Evolutionary conservation across 2,888 invertebrate species (phyloP).

Genomic region (Lasioglossum malachurum): DNA sequence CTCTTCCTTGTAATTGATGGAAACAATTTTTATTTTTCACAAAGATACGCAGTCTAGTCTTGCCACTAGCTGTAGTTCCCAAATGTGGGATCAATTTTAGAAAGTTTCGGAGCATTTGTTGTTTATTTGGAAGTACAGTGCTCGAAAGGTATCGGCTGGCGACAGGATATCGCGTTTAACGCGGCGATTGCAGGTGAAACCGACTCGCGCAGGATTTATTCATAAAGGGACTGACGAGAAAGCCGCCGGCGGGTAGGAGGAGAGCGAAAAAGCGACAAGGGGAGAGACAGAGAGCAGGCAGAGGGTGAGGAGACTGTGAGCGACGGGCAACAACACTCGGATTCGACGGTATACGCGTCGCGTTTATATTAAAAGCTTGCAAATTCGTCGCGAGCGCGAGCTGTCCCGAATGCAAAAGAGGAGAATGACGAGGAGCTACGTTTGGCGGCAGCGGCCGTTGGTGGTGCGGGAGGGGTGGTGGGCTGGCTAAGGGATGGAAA

Average conservation of each 20-base stretch:
- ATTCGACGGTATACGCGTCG: constrained; percentile 71
- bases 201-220: constrained; percentile 71
- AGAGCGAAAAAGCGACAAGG: constrained; percentile 19
- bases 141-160: constrained; percentile 44
- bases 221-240: constrained; percentile 67
- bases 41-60: not conserved
- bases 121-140: not conserved
- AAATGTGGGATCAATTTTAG: not conserved
- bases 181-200: constrained; percentile 71
- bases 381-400: constrained; percentile 72
- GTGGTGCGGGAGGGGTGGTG: constrained; percentile 2
- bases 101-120: not conserved
- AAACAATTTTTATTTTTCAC: not conserved
- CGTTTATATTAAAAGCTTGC: constrained; percentile 78
- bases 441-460: constrained; percentile 34
- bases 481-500: constrained; percentile 63
- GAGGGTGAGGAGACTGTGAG: constrained; percentile 29
- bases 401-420: constrained; percentile 74
- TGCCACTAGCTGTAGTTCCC: too few relatives aligned
- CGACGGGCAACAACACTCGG: constrained; percentile 69
- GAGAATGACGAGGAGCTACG: constrained; percentile 59
- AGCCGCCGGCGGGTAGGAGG: constrained; percentile 38
- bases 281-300: not conserved
- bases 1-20: not conserved
- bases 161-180: constrained; percentile 67